Evolutionary conservation across 2,797 vertebrate species (phyloP).

Genomic region (Acanthis flammea): DNA sequence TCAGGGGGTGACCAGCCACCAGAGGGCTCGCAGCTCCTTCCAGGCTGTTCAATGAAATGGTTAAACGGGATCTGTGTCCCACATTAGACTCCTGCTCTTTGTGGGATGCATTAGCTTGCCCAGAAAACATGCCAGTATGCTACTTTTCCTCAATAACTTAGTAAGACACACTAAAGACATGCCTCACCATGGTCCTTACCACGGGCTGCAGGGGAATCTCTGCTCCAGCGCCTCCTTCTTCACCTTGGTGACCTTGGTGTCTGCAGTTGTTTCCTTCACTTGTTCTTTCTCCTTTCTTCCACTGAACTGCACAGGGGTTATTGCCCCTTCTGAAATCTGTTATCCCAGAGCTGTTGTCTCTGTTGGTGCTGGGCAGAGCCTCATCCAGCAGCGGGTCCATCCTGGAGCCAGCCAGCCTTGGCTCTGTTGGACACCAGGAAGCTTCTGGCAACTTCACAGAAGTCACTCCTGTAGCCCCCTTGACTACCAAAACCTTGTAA

Average conservation of each 20-base stretch:
- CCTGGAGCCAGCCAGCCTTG: neutral
- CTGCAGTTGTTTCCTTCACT: neutral
- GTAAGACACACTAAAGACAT: neutral
- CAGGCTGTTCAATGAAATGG: neutral
- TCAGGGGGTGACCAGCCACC: neutral
- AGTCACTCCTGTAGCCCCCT: neutral
- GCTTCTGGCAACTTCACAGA: neutral
- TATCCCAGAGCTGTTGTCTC: neutral
- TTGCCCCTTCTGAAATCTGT: neutral
- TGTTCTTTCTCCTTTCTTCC: neutral
- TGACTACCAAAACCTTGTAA: neutral
- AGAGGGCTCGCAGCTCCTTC: slow-evolving; percentile 6
- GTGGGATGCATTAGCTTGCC: neutral
- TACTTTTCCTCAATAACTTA: neutral
- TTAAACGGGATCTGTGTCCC: neutral
- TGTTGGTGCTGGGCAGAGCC: neutral
- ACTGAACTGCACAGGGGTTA: neutral
- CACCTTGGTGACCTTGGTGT: no score
- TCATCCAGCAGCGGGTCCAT: neutral
- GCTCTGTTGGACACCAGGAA: neutral
- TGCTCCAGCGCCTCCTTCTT: neutral
- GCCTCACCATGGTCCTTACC: neutral
- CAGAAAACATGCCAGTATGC: neutral
- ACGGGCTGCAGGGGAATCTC: fast-evolving
- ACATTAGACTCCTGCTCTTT: neutral